These are phyloP conservation scores for Sterrhoptilus dennistouni DNA, from an alignment of 2,113 vertebrate species.

Conservation along the genomic window DNA sequence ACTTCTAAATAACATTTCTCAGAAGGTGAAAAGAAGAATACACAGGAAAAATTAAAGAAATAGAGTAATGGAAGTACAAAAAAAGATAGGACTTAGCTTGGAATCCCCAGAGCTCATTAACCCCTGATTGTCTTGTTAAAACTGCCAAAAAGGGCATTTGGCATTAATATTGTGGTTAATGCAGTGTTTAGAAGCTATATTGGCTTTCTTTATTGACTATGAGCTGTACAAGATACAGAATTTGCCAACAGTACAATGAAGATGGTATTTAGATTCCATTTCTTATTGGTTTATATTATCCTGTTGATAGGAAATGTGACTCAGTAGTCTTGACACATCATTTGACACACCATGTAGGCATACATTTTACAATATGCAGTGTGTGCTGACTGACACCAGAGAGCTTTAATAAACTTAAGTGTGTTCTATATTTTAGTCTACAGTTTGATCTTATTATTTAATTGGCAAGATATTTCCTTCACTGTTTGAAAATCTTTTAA, in stretches of 20 bases:
- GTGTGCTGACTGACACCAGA: neutral
- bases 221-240: neutral
- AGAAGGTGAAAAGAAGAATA: neutral
- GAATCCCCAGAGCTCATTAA: neutral
- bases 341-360: rapidly evolving
- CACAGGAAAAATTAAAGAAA: neutral
- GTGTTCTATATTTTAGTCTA: neutral
- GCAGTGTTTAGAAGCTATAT: neutral
- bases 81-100: neutral
- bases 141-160: neutral
- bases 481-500: neutral
- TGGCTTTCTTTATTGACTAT: neutral
- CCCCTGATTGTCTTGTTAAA: neutral
- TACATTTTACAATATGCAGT: neutral
- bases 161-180: neutral
- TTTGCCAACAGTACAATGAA: neutral
- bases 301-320: neutral
- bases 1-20: neutral
- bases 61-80: neutral
- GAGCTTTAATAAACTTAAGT: neutral
- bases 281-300: neutral
- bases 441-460: neutral
- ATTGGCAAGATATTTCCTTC: neutral
- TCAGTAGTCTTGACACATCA: neutral
- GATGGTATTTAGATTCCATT: neutral